Percentiles rank a stretch among this genome's conserved stretches.
Conservation (phyloP, 2,113 vertebrate genomes). For the Ranitomeya variabilis region DNA sequence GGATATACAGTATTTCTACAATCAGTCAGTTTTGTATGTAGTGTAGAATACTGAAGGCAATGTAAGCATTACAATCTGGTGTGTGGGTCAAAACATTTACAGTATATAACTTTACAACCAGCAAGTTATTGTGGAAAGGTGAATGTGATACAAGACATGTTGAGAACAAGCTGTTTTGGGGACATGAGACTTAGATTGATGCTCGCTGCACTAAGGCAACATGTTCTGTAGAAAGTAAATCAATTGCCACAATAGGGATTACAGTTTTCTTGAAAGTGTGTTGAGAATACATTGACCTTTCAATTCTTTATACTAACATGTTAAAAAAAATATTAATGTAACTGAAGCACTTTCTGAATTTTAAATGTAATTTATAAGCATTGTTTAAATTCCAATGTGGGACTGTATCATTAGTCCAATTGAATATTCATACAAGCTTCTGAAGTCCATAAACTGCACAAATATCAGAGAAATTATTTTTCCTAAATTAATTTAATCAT, state of each 20-base stretch:
- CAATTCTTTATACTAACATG: neutral
- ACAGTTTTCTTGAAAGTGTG: slow-evolving; percentile 22
- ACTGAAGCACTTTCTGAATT: slow-evolving; percentile 14
- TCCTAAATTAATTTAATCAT: too few species aligned
- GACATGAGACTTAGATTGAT: slow-evolving; percentile 20
- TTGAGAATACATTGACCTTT: slow-evolving; percentile 42
- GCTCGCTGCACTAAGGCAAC: neutral
- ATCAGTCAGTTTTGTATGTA: too few species aligned
- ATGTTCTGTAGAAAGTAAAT: slow-evolving; percentile 26
- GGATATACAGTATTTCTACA: too few species aligned
- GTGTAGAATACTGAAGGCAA: neutral
- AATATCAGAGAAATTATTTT: neutral
- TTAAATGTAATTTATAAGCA: slow-evolving; percentile 15
- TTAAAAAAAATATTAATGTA: slow-evolving; percentile 19
- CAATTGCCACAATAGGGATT: slow-evolving; percentile 30
- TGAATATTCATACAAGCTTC: neutral
- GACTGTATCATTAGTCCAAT: slow-evolving; percentile 23
- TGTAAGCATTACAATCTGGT: neutral
- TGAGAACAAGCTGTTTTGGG: neutral
- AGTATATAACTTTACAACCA: neutral
- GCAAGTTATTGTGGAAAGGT: neutral
- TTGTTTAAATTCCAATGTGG: neutral
- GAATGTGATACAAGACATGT: neutral
- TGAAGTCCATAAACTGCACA: neutral
- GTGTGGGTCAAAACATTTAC: neutral